Conservation (phyloP, 2,113 vertebrate genomes). For the Melanerpes aurifrons region DNA sequence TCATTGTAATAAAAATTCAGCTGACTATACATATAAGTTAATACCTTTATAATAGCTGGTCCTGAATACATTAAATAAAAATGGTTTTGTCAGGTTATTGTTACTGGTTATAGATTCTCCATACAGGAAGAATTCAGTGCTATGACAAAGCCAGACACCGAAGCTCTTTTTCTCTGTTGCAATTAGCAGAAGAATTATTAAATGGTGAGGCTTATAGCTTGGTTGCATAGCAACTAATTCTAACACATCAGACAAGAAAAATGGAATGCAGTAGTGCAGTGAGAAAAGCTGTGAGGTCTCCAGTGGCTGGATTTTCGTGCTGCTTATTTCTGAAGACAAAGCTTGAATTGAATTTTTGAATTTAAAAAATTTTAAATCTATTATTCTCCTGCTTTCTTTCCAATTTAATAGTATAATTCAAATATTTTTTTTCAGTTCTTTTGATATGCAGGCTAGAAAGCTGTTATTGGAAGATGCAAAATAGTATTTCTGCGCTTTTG, state of each 20-base stretch:
- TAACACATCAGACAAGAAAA: slow-evolving; percentile 63
- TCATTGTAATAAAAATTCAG: background rate
- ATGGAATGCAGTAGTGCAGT: slow-evolving; percentile 12
- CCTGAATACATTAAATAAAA: background rate
- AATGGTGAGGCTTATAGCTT: slow-evolving; percentile 45
- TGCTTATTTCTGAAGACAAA: background rate
- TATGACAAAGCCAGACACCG: background rate
- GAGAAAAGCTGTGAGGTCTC: background rate
- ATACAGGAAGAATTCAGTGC: background rate
- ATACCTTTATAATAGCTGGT: background rate
- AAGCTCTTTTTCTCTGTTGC: slow-evolving; percentile 46
- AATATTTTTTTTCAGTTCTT: background rate
- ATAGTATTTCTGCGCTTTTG: background rate
- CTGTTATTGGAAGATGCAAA: background rate
- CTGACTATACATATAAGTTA: background rate
- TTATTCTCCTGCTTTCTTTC: background rate
- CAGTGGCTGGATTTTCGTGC: background rate
- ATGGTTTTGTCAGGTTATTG: background rate
- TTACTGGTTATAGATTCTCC: background rate
- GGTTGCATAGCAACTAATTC: slow-evolving; percentile 73
- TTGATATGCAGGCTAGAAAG: background rate
- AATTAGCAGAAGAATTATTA: slow-evolving; percentile 58
- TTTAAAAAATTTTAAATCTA: background rate
- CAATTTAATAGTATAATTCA: background rate
- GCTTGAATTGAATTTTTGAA: background rate